Evolutionary conservation across 1,140 invertebrate species (phyloP), one percentile per base, ranked within the genome.

Genomic region (Chionoecetes opilio): DNA sequence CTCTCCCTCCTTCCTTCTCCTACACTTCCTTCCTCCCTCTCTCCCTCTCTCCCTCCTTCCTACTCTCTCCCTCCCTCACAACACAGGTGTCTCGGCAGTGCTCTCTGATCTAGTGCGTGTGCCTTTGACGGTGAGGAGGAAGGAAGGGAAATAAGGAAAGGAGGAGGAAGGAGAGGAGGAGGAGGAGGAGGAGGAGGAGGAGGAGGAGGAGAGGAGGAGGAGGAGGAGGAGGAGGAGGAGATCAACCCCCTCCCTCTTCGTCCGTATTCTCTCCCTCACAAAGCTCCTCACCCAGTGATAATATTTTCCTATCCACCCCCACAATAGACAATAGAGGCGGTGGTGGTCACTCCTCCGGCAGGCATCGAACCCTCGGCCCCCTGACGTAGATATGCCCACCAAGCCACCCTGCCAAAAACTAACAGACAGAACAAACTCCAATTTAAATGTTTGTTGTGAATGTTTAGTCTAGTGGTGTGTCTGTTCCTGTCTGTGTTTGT

Each of bases 261-360:
- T 14, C 89, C 46, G 29, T 21, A 91, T 91, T 91, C 46, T 91
- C 29, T 75, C 89, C n/a, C 31, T 26, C 46, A 91, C 89, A 91
- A 91, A 91, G 53, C 46, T 91, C 46, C 89, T 63, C 41, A 32
- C 11, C 89, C 89, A 91, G 89, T 75, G 46, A 91, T 91, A 91
- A 91, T 91, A 91, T 91, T 91, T 91, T 91, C 89, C 89, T 35
- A 75, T 46, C 89, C 89, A 63, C 89, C 89, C 46, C 89, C 46
- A 63, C 89, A 91, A 34, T 75, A 75, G 46, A 91, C 89, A 91
- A 91, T 63, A 38, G 84, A 75, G 29, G 29, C 32, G 35, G 89
- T 91, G 53, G 63, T 75, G 63, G 63, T 75, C 63, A 75, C 63
- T 75, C 63, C 63, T 26, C 63, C 63, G n/a, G 63, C 63, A 75